phyloP scores from a whole-genome alignment of 2,113 vertebrate species.

The Heliornis fulica region DNA sequence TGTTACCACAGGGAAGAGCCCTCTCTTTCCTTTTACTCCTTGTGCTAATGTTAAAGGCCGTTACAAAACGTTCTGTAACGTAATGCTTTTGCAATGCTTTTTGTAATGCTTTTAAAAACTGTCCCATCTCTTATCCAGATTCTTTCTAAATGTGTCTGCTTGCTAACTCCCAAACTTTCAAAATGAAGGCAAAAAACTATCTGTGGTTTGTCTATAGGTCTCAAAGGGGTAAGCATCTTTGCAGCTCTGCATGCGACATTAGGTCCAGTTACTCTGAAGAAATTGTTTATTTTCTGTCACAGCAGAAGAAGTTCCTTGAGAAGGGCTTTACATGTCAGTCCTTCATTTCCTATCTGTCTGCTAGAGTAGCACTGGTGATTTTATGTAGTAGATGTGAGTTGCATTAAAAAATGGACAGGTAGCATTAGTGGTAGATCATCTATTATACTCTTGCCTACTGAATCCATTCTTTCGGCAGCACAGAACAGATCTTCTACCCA shows the following conservation, averaged over 20 bases:
- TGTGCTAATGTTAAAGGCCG: neutral
- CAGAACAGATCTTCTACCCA: neutral
- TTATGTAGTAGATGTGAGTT: neutral
- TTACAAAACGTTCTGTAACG: no score
- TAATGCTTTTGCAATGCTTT: no score
- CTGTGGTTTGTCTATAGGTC: neutral
- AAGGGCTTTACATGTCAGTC: no score
- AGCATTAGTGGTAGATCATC: neutral
- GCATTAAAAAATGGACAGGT: neutral
- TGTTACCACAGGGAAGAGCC: constrained; percentile 4
- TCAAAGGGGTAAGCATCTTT: neutral
- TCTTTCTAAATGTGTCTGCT: neutral
- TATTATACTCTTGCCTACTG: neutral
- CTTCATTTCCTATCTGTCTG: neutral
- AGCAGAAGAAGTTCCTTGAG: neutral
- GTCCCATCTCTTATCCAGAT: neutral
- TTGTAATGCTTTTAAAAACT: neutral
- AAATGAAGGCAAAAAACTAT: neutral
- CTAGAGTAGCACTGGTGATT: neutral
- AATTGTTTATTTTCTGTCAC: neutral
- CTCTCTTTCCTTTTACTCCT: neutral
- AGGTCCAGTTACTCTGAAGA: neutral
- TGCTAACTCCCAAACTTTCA: neutral
- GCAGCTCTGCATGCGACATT: neutral
- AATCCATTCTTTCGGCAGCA: neutral